A percentile compares a stretch with the other conserved stretches of the same genome.
These are phyloP conservation scores for Heliothis peltigera DNA, from an alignment of 2,888 invertebrate species.

Conservation along the genomic window DNA sequence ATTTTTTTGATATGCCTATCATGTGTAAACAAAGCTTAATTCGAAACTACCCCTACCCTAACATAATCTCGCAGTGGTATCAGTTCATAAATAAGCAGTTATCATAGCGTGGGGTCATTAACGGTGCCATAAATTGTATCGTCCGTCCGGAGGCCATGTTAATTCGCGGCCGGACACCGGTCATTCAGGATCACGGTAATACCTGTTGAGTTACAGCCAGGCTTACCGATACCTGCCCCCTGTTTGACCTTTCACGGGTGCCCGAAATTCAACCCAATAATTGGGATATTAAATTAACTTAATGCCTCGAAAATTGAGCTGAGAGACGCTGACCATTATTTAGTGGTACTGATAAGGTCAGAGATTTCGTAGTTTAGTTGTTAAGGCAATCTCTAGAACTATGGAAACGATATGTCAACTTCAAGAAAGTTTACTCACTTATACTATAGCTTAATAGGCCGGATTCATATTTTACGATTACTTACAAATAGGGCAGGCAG, in stretches of 20 bases:
- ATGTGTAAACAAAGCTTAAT: constrained; percentile 13
- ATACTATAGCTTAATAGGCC: too few relatives aligned
- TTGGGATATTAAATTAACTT: constrained; percentile 52
- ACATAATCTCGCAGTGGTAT: constrained; percentile 41
- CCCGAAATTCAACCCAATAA: constrained; percentile 55
- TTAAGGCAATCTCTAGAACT: too few relatives aligned
- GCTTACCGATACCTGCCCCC: constrained; percentile 71
- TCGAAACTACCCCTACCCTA: constrained; percentile 30
- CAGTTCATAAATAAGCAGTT: constrained; percentile 66
- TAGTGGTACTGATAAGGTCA: constrained; percentile 1
- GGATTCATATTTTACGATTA: too few relatives aligned
- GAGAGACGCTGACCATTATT: neutral
- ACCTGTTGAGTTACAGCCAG: constrained; percentile 87
- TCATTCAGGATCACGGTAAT: constrained; percentile 84
- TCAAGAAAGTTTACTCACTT: too few relatives aligned
- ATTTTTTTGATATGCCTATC: constrained; percentile 3
- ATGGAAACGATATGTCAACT: too few relatives aligned
- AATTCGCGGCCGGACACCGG: constrained; percentile 80
- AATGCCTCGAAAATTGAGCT: constrained; percentile 39
- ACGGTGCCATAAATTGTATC: constrained; percentile 71
- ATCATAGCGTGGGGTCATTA: constrained; percentile 71
- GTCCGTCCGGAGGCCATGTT: constrained; percentile 73
- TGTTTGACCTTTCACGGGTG: constrained; percentile 66
- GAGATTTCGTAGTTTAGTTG: constrained; percentile 8
- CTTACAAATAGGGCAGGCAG: neutral